Evolutionary conservation across 1,140 invertebrate species (phyloP).

Genomic region (Olivierus martensii): DNA sequence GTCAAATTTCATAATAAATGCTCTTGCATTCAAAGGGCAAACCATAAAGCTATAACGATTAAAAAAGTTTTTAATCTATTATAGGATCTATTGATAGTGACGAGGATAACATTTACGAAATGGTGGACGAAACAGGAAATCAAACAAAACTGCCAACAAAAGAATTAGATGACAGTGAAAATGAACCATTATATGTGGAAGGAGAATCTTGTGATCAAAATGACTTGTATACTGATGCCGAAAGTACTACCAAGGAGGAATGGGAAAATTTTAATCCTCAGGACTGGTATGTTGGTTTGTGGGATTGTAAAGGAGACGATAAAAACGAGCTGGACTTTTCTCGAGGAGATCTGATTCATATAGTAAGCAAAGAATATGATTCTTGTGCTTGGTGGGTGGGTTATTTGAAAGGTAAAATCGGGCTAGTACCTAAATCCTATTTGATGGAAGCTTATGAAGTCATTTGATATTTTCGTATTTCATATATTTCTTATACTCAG

Average conservation of each 20-base stretch:
- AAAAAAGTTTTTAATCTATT: too few species aligned
- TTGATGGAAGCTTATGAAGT: conserved; percentile 18
- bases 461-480: too few species aligned
- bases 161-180: too few species aligned
- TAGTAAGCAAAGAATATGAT: conserved; percentile 15
- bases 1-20: too few species aligned
- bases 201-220: conserved; percentile 1
- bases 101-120: background rate
- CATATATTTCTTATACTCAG: too few species aligned
- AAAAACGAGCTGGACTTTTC: conserved; percentile 10
- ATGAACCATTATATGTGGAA: background rate
- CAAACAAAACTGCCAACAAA: too few species aligned
- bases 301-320: conserved; percentile 13
- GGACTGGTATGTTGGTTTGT: conserved; percentile 15
- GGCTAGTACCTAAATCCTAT: conserved; percentile 16
- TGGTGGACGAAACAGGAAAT: background rate
- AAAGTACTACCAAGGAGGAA: too few species aligned
- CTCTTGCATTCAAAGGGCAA: too few species aligned
- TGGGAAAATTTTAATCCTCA: conserved; percentile 4
- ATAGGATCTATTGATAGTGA: background rate
- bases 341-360: conserved; percentile 15
- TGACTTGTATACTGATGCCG: background rate
- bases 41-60: too few species aligned
- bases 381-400: conserved; percentile 14
- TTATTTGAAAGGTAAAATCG: conserved; percentile 11